A percentile compares a stretch with the other conserved stretches of the same genome.
Conservation (phyloP, 2,888 invertebrate genomes). For the Cryptocephalus moraei region DNA sequence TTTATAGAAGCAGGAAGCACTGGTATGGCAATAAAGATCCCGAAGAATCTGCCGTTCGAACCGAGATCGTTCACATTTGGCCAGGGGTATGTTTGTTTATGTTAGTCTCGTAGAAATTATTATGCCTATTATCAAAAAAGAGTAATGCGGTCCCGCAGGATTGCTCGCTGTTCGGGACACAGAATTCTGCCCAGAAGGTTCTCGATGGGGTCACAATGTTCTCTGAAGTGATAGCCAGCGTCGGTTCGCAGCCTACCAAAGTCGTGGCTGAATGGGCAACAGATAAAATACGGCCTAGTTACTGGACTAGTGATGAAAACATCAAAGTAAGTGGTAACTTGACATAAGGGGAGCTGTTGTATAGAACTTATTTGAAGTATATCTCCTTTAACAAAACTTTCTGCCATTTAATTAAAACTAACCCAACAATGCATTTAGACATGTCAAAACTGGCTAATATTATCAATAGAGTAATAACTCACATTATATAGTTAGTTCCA, state of each 20-base stretch:
- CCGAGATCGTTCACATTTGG: constrained; percentile 63
- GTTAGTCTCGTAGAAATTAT: background rate
- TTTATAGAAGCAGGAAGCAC: constrained; percentile 61
- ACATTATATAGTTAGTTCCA: no score
- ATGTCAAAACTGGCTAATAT: no score
- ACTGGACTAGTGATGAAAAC: constrained; percentile 70
- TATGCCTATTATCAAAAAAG: no score
- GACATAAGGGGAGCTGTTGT: background rate
- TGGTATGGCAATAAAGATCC: constrained; percentile 75
- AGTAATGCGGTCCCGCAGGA: constrained; percentile 23
- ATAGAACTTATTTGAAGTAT: no score
- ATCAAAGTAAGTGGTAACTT: constrained; percentile 47
- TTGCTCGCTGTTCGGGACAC: constrained; percentile 27
- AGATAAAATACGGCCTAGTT: constrained; percentile 66
- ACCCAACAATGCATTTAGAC: no score
- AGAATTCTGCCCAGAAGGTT: constrained; percentile 40
- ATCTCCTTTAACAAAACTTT: no score
- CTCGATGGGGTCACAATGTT: constrained; percentile 49
- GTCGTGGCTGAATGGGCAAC: constrained; percentile 62
- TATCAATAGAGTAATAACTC: no score
- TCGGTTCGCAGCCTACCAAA: constrained; percentile 62
- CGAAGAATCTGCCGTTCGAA: constrained; percentile 54
- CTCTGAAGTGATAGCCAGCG: constrained; percentile 48
- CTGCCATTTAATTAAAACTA: no score
- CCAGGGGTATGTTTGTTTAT: constrained; percentile 40